Evolutionary conservation across 2,113 vertebrate genomes (phyloP), one percentile per base, ranked within the genome.

Genomic region (Sardina pilchardus): DNA sequence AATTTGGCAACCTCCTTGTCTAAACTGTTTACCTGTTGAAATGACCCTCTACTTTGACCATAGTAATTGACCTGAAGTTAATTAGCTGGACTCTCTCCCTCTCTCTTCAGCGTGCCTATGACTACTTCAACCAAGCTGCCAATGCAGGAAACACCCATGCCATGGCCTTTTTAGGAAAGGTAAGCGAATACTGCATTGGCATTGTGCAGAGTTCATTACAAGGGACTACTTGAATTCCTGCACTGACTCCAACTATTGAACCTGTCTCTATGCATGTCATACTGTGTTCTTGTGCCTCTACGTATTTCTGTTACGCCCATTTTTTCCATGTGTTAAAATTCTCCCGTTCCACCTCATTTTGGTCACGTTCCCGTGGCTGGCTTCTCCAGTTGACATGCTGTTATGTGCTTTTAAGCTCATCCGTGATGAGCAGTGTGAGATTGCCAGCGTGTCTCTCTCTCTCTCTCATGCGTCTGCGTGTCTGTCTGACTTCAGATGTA

Each of bases 131-230:
- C 87, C 97, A 99, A 95, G 98, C 98, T 88, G 98, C 98, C 1
- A 97, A 97, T 91, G 98, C 98, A 88, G 98, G 98, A 56, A 99
- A 99, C 88, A 98, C 97, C 0, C 97, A 99, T 53, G 98, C 98
- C 0, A 98, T 99, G 98, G 98, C 98, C 83, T 99, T 99, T 91
- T 95, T 99, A 36, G 98, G 98, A 91, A 99, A 99, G 97, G 98
- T 95, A 75, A 87, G n/a, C 82, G 67, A 2, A 16, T 8, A 81
- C 81, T 59, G 4, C 14, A 1, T 14, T 17, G 4, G 14, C 50
- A 53, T 5, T 17, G 16, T 53, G 16, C 50, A 53, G 2, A 4
- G 50, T 53, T 53, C 50, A 53, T 14, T 17, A 16, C 6, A 50
- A 50, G 48, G 48, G 48, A 50, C 48, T 17, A 7, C 45, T 47